Evolutionary conservation across 37 sponge, comb jelly and placozoan genomes (phyloP).

Genomic region (Ianthella basta): DNA sequence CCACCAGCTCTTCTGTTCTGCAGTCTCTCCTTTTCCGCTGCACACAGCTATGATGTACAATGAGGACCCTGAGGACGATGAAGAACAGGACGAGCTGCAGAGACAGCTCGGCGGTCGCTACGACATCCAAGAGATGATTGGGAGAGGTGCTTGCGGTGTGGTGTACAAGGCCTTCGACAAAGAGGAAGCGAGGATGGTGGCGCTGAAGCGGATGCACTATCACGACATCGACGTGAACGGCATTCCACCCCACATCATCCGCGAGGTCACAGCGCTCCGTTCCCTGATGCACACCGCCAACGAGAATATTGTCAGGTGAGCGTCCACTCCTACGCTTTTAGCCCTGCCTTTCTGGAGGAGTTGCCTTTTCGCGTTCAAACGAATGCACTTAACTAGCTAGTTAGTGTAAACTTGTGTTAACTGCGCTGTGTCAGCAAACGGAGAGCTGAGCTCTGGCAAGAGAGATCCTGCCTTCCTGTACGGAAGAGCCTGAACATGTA

Average conservation of each 20-base stretch:
- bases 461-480: too few relatives aligned
- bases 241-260: constrained; percentile 12
- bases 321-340: not conserved
- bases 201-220: constrained; percentile 33
- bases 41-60: too few relatives aligned
- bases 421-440: too few relatives aligned
- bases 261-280: constrained; percentile 20
- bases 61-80: not conserved
- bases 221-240: constrained; percentile 17
- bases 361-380: too few relatives aligned
- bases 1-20: too few relatives aligned
- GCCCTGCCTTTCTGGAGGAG: too few relatives aligned
- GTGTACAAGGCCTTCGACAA: constrained; percentile 31
- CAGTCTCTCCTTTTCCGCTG: too few relatives aligned
- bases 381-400: too few relatives aligned
- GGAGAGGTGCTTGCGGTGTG: constrained; percentile 21
- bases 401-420: too few relatives aligned
- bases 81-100: not conserved
- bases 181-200: constrained; percentile 4
- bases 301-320: not conserved
- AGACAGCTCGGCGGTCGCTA: constrained; percentile 7
- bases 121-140: constrained; percentile 12
- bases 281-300: constrained; percentile 10
- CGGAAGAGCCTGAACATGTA: too few relatives aligned
- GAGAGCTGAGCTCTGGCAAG: too few relatives aligned